Evolutionary conservation across 2,888 invertebrate genomes (phyloP).

Genomic region (Torymus texanus): DNA sequence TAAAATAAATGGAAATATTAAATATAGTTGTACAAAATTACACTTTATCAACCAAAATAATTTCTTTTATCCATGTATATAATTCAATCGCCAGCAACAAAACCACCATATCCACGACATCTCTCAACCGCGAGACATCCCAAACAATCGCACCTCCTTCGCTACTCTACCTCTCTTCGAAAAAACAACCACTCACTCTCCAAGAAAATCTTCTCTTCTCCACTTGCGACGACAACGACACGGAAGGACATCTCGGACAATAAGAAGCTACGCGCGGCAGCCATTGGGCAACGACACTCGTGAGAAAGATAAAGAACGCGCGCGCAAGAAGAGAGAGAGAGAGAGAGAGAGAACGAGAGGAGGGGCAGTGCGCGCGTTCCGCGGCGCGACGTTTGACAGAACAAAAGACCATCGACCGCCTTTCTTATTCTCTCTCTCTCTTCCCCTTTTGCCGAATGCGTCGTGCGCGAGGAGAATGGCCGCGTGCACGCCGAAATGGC

Average conservation of each 20-base stretch:
- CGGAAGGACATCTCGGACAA: neutral
- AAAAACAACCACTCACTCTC: no score
- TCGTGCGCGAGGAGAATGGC: constrained; percentile 24
- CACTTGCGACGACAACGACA: no score
- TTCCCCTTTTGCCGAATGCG: neutral
- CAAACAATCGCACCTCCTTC: no score
- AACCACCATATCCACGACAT: no score
- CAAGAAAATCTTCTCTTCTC: no score
- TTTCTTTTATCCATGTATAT: no score
- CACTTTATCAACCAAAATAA: no score
- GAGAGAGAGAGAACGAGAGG: neutral
- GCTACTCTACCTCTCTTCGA: no score
- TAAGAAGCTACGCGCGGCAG: neutral
- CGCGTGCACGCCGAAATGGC: constrained; percentile 15
- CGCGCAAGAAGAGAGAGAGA: constrained; percentile 12
- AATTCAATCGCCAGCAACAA: no score
- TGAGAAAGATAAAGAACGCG: constrained; percentile 32
- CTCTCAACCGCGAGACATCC: no score
- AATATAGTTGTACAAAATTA: no score
- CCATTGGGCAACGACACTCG: neutral
- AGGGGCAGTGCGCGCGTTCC: constrained; percentile 65
- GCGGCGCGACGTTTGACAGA: constrained; percentile 73
- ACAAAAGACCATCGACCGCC: constrained; percentile 68
- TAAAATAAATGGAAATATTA: no score
- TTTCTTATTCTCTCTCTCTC: constrained; percentile 22